Conservation (phyloP, 2,113 vertebrate genomes). For the Bagarius yarrelli region DNA sequence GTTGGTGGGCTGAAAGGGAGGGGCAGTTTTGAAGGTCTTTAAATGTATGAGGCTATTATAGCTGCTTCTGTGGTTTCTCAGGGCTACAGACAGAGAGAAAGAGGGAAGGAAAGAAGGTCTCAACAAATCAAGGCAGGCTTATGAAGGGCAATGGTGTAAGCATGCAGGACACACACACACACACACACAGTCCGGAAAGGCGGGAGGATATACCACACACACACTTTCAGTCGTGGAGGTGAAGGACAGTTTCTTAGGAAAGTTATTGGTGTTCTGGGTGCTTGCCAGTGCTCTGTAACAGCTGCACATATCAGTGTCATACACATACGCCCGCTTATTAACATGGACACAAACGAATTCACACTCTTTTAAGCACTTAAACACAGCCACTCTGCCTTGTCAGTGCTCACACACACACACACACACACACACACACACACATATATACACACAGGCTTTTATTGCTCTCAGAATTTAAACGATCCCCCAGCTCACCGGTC, state of each 20-base stretch:
- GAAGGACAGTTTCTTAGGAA: conserved; percentile 21
- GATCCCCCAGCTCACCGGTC: conserved; percentile 55
- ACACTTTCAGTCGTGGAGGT: neutral
- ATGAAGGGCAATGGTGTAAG: conserved; percentile 29
- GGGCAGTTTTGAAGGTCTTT: conserved; percentile 33
- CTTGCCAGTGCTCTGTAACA: conserved; percentile 16
- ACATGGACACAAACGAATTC: neutral
- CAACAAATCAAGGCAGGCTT: conserved; percentile 27
- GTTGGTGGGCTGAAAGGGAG: neutral
- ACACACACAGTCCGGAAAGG: conserved; percentile 1
- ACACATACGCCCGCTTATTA: neutral
- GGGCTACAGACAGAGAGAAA: neutral
- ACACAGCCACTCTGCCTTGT: neutral
- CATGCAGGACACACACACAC: conserved; percentile 30
- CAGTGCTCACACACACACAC: neutral
- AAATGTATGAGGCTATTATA: conserved; percentile 44
- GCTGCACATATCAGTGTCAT: conserved; percentile 21
- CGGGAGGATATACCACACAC: conserved; percentile 33
- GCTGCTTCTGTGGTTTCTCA: conserved; percentile 20
- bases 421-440: neutral
- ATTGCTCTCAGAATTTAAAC: conserved; percentile 55
- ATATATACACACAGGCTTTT: conserved; percentile 37
- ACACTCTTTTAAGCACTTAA: neutral
- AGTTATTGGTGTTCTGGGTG: conserved; percentile 22
- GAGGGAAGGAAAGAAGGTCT: neutral